phyloP scores from a whole-genome alignment of 2,797 vertebrate species.

The Brachyrhaphis roseni region DNA sequence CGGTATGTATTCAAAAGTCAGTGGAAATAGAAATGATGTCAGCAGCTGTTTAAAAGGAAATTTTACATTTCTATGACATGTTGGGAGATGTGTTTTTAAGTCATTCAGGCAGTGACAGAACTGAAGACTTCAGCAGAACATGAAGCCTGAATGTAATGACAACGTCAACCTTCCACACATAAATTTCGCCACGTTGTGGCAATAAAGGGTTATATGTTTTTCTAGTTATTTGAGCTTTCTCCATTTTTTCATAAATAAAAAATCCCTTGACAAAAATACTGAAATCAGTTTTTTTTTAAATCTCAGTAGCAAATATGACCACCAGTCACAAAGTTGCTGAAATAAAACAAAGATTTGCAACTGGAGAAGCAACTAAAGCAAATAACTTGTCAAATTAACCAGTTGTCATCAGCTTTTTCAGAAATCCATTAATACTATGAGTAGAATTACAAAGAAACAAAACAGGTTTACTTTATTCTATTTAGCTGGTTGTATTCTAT shows the following conservation, averaged over 20 bases:
- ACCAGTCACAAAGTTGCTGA: neutral
- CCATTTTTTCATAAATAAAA: neutral
- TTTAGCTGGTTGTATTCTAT: neutral
- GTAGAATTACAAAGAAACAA: neutral
- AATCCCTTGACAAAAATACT: neutral
- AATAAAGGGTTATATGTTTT: too few species aligned
- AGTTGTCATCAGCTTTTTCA: neutral
- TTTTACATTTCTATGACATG: neutral
- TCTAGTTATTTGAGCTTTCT: neutral
- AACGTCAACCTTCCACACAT: too few species aligned
- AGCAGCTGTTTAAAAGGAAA: neutral
- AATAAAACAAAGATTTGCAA: neutral
- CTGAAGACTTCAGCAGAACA: neutral
- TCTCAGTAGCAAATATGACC: neutral
- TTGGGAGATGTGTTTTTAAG: neutral
- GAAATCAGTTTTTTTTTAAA: neutral
- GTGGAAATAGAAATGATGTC: neutral
- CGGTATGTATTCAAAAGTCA: neutral
- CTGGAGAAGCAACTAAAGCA: neutral
- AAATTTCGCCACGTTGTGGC: too few species aligned
- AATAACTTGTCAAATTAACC: neutral
- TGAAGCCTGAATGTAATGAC: neutral
- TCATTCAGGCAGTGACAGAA: neutral
- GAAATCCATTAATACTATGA: neutral
- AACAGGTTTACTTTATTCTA: neutral